Evolutionary conservation across 2,797 vertebrate genomes (phyloP), one percentile per base, ranked within the genome.

Genomic region (Dallia pectoralis): DNA sequence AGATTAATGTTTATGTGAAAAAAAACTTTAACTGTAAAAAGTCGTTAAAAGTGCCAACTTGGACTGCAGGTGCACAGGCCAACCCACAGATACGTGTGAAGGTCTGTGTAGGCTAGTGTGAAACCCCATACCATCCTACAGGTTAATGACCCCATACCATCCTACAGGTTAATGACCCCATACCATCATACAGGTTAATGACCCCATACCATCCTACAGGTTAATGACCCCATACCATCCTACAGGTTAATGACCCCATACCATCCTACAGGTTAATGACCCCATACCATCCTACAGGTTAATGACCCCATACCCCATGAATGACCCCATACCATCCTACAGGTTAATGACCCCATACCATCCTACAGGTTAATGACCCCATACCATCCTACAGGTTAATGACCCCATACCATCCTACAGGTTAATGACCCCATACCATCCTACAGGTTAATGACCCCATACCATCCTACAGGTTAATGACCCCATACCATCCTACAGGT

Each of bases 241-340:
- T n/a, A n/a, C n/a, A n/a, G n/a, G n/a, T n/a, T n/a, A n/a, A n/a
- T n/a, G n/a, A n/a, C n/a, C n/a, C n/a, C n/a, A n/a, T n/a, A 74
- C 65, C 64, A 27, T 56, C 53, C 53, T n/a, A n/a, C 25, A 56
- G 53, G 53, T 61, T 62, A 62, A 62, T 69, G 73, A 68, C n/a
- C 32, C 32, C 62, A 67, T 56, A 76, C 66, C 66, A 22, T 64
- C 36, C 53, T n/a, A n/a, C 25, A 56, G 53, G 53, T 61, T 62
- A 62, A 62, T 69, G 73, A 68, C n/a, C 32, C 32, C 62, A 67
- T 56, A 76, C 66, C 66, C n/a, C n/a, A n/a, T n/a, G n/a, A n/a
- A 22, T 64, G 36, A 77, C 56, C 72, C 19, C 59, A 40, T n/a
- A 74, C 65, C 64, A 27, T 56, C 53, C 53, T n/a, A n/a, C 25